Percentiles rank a stretch among this genome's conserved stretches.
phyloP scores from a whole-genome alignment of 2,113 vertebrate genomes.

The Rissa tridactyla region DNA sequence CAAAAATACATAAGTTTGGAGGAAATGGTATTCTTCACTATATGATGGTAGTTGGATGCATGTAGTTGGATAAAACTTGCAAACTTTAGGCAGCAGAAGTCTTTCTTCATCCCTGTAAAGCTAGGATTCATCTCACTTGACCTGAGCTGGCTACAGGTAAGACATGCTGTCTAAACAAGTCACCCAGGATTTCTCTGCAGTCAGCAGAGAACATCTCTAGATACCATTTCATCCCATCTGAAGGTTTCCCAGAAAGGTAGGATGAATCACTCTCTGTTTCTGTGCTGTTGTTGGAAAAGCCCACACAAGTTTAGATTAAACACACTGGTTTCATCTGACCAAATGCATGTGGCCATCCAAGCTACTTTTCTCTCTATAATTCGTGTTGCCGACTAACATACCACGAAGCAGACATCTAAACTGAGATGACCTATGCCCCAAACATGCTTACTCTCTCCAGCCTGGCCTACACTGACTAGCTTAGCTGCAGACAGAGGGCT shows the following conservation, averaged over 20 bases:
- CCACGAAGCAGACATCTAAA: background rate
- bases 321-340: background rate
- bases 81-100: background rate
- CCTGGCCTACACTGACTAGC: background rate
- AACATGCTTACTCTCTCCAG: background rate
- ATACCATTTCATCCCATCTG: background rate
- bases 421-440: background rate
- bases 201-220: background rate
- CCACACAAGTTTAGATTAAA: background rate
- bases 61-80: background rate
- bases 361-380: background rate
- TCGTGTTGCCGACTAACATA: background rate
- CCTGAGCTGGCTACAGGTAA: background rate
- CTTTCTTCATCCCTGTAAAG: background rate
- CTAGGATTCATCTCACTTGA: background rate
- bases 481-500: background rate
- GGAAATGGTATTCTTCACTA: background rate
- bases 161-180: background rate
- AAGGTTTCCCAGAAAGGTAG: background rate
- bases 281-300: background rate
- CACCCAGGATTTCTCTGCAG: background rate
- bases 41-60: background rate
- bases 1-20: background rate
- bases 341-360: background rate
- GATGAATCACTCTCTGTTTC: background rate